phyloP scores from a whole-genome alignment of 2,888 invertebrate species.

The Hofmannophila pseudospretella region DNA sequence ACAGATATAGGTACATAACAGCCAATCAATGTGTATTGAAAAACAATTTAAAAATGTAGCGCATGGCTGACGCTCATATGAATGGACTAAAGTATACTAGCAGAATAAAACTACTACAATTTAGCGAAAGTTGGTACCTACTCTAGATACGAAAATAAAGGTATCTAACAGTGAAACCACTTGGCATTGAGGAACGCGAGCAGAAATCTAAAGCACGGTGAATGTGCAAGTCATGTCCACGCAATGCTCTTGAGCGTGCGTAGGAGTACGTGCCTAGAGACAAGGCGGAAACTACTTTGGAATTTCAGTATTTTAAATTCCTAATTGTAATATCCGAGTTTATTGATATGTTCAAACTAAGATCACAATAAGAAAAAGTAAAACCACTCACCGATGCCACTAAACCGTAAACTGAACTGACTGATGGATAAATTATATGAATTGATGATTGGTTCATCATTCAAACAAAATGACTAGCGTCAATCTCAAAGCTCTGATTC shows the following conservation, averaged over 20 bases:
- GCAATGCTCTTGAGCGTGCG: slow-evolving; percentile 26
- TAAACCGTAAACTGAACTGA: too few relatives aligned
- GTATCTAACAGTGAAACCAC: slow-evolving; percentile 61
- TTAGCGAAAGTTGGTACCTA: slow-evolving; percentile 54
- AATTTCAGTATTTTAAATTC: not conserved
- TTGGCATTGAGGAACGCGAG: slow-evolving; percentile 36
- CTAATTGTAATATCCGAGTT: too few relatives aligned
- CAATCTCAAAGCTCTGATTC: too few relatives aligned
- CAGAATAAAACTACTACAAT: slow-evolving; percentile 25
- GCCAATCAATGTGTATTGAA: not conserved
- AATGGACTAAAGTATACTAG: slow-evolving; percentile 16
- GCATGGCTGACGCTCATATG: too few relatives aligned
- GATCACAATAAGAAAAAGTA: too few relatives aligned
- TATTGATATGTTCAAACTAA: too few relatives aligned
- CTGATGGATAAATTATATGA: too few relatives aligned
- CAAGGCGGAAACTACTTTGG: not conserved
- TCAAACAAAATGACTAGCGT: too few relatives aligned
- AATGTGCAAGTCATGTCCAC: slow-evolving; percentile 28
- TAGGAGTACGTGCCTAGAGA: slow-evolving; percentile 5
- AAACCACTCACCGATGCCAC: too few relatives aligned
- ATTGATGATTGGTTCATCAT: too few relatives aligned
- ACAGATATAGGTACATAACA: too few relatives aligned
- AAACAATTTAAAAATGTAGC: too few relatives aligned
- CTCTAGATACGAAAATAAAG: slow-evolving; percentile 54
- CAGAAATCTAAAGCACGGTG: slow-evolving; percentile 38